phyloP scores from a whole-genome alignment of 2,797 vertebrate species.

The Mustela erminea region DNA sequence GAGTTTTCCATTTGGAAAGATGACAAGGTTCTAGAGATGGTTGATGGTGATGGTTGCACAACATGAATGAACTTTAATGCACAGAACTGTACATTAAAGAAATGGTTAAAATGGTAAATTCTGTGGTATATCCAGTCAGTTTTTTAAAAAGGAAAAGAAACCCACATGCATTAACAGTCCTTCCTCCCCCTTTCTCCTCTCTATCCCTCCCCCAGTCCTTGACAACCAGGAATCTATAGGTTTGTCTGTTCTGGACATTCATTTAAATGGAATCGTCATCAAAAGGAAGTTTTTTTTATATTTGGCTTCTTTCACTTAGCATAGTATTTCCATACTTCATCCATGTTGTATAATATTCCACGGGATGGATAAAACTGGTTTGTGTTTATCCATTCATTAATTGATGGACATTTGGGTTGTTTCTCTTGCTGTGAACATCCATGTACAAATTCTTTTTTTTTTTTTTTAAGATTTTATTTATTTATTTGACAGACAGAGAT shows the following conservation, averaged over 20 bases:
- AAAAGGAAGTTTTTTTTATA: background rate
- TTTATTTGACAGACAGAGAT: too few species aligned
- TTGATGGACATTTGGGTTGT: slow-evolving; percentile 3
- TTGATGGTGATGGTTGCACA: background rate
- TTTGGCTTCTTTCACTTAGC: background rate
- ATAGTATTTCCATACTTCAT: background rate
- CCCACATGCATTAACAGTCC: background rate
- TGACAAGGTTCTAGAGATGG: background rate
- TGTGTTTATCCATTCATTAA: background rate
- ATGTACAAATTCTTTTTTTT: background rate
- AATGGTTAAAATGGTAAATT: slow-evolving; percentile 10
- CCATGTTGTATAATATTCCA: background rate
- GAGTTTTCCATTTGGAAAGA: slow-evolving; percentile 17
- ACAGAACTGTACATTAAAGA: background rate
- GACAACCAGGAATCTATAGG: background rate
- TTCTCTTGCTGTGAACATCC: background rate
- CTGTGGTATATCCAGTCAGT: background rate
- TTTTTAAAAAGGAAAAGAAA: background rate
- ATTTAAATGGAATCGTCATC: slow-evolving; percentile 19
- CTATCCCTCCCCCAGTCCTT: background rate
- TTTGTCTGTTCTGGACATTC: slow-evolving; percentile 2
- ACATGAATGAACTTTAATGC: background rate
- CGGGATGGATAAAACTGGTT: background rate
- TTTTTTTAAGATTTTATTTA: too few species aligned
- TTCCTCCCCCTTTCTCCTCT: background rate